Evolutionary conservation across 2,113 vertebrate species (phyloP), one percentile per base, ranked within the genome.

Genomic region (Pseudorhombus dupliciocellatus): DNA sequence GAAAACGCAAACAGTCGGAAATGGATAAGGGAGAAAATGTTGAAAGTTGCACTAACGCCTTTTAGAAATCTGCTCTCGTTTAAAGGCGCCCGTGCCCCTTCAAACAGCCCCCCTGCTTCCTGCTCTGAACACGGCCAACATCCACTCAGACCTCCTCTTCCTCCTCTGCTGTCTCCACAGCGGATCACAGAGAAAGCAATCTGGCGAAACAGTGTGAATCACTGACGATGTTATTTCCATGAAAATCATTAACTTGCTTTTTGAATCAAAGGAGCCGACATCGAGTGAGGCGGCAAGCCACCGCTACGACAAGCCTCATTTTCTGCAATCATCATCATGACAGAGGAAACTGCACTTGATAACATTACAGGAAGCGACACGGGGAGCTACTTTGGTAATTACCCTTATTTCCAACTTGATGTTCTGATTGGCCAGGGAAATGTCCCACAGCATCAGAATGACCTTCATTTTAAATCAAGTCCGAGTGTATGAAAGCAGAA

Each of bases 201-300:
- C 50, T 72, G 58, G 34, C 73, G 50, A 37, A 73, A 57, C 15
- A 16, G 60, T 70, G 56, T 66, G n/a, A n/a, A 73, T 69, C 34
- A 5, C 59, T 55, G 40, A 44, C 40, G 15, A 5, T 44, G 12
- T 18, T 44, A 44, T 44, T 44, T 18, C 40, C 12, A 4, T 70
- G 71, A 73, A 77, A 84, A 81, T 77, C 84, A 77, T 77, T 70
- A 77, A 79, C 24, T 8, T 12, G 63, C 48, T 62, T 58, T 74
- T 62, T 55, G 59, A 85, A 77, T 88, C 66, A 73, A 85, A 77
- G 20, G 56, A 20, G 34, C 34, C 9, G 34, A 34, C 34, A 37
- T 53, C 66, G 73, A 63, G 37, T 4, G 12, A 70, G 26, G 28
- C 26, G 2, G 25, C 50, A 31, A 42, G 40, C 40, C 14, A 50